These are phyloP conservation scores for Lycorma delicatula DNA, from an alignment of 1,140 invertebrate genomes.

Conservation along the genomic window DNA sequence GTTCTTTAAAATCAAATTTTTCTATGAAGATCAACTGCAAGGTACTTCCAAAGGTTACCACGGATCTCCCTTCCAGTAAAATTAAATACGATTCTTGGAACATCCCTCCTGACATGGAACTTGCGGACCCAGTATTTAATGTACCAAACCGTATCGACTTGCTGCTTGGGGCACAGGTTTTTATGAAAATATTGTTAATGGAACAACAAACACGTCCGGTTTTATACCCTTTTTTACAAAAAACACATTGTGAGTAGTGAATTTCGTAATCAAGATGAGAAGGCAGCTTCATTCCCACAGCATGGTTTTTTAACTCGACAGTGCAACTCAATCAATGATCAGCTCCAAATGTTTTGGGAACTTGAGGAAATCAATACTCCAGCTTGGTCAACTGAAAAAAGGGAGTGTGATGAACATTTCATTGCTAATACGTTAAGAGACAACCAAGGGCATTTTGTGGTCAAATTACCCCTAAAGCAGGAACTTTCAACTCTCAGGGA, in stretches of 20 bases:
- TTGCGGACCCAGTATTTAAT: not conserved
- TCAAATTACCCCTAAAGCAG: slow-evolving; percentile 10
- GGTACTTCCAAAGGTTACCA: too few species aligned
- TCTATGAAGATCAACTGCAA: too few species aligned
- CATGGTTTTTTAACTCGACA: not conserved
- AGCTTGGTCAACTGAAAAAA: slow-evolving; percentile 8
- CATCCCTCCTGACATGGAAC: not conserved
- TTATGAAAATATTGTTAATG: not conserved
- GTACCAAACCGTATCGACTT: not conserved
- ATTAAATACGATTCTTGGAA: not conserved
- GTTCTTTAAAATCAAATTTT: too few species aligned
- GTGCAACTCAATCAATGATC: not conserved
- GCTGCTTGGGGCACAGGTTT: not conserved
- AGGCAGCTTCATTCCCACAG: too few species aligned
- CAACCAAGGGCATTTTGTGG: not conserved
- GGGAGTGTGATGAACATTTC: slow-evolving; percentile 5
- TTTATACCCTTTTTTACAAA: not conserved
- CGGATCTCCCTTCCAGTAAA: too few species aligned
- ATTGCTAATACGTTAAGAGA: not conserved
- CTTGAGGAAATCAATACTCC: not conserved
- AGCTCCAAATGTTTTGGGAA: slow-evolving; percentile 5
- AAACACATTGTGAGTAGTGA: not conserved
- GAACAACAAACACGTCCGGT: not conserved
- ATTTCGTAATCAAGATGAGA: not conserved
- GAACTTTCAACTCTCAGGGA: not conserved